phyloP scores from a whole-genome alignment of 2,888 invertebrate genomes.

The Trichogramma evanescens region DNA sequence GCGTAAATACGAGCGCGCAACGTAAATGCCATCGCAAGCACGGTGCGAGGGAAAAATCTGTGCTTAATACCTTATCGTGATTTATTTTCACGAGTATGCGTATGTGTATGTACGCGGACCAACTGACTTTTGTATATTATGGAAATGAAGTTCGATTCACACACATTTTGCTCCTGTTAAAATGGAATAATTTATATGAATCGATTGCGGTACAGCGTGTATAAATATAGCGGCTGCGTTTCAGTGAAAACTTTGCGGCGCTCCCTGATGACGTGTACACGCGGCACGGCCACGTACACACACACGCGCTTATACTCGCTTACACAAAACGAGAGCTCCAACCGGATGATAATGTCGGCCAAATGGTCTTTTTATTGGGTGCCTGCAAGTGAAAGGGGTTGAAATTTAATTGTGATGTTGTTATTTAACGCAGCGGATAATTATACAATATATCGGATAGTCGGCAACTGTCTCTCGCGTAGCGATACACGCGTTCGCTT shows the following conservation, averaged over 20 bases:
- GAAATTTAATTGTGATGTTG: too few relatives aligned
- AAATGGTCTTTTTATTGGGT: too few relatives aligned
- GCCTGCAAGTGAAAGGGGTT: too few relatives aligned
- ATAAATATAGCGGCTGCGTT: too few relatives aligned
- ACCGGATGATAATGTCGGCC: too few relatives aligned
- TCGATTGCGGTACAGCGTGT: background rate
- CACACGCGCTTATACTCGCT: too few relatives aligned
- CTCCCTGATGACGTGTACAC: too few relatives aligned
- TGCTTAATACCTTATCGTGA: background rate
- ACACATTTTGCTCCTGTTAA: constrained; percentile 3
- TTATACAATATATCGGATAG: background rate
- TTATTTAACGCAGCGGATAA: background rate
- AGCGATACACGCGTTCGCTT: too few relatives aligned
- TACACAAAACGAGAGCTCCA: too few relatives aligned
- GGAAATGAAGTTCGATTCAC: constrained; percentile 3
- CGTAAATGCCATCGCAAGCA: background rate
- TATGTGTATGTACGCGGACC: background rate
- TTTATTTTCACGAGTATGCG: background rate
- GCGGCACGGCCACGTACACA: too few relatives aligned
- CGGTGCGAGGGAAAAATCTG: constrained; percentile 17
- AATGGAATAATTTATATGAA: constrained; percentile 19
- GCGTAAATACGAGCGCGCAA: constrained; percentile 7
- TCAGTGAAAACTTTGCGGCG: too few relatives aligned
- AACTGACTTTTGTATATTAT: background rate
- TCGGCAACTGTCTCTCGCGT: too few relatives aligned